Base-by-base conservation (phyloP, 1,140 invertebrate species). In the Ceratina japonica region DNA sequence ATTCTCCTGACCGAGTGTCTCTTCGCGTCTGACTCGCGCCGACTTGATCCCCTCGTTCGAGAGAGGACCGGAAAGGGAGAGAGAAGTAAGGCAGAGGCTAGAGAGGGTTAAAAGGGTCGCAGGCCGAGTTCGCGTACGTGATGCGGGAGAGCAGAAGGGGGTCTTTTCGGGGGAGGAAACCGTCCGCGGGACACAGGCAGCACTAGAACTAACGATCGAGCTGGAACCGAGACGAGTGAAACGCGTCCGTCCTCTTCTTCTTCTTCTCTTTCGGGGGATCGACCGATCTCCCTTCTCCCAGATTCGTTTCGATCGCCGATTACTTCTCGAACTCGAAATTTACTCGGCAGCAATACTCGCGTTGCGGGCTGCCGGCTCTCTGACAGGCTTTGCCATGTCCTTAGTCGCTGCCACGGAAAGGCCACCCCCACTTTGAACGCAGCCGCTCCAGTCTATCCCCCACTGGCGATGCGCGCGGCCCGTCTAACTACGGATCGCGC, bases 341-440 rank as follows among this genome's bases (percentile, higher is more conserved):
- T 74, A 82, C 81, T 81, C 85, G 90, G 87, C 87, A 91, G 90
- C 90, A 91, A 89, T 90, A 89, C 90, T 90, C 90, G 89, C 86
- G 84, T 79, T 87, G 90, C 89, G 84, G 85, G 90, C 90, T 91
- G 90, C 91, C 92, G 91, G 91, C 91, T 92, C 86, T 91, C 91
- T 92, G 90, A 89, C 86, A 79, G 83, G 74, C 81, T 74, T 58
- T 61, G 73, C 59, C 84, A 84, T 80, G 84, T 79, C 85, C 86
- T 86, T 83, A 80, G 82, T 82, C 76, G 79, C 74, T 75, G 79
- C 69, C 80, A 79, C 83, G 75, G 77, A 83, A 80, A 62, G 68
- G 18, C 37, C 83, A 74, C 64, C 81, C 73, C 63, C 62, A 80
- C 79, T 83, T 68, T 86, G 73, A 27, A 44, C 37, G 37, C 54